A percentile compares a stretch with the other conserved stretches of the same genome.
Conservation (phyloP, 2,113 vertebrate genomes). For the Puma concolor region DNA sequence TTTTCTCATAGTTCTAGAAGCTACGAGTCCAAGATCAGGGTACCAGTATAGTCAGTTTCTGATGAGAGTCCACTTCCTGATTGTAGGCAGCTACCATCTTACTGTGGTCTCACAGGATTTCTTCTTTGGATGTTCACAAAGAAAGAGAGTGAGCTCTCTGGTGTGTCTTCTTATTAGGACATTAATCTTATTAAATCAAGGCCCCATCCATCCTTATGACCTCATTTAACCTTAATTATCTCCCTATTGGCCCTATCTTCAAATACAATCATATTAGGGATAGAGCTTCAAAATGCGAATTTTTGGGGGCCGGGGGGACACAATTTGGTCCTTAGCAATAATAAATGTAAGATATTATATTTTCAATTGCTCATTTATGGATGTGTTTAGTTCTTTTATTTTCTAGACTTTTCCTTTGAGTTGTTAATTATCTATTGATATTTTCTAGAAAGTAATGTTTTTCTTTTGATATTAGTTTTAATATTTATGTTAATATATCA, state of each 20-base stretch:
- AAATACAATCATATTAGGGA: neutral
- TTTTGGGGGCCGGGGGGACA: rapidly evolving
- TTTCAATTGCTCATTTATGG: neutral
- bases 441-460: neutral
- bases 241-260: neutral
- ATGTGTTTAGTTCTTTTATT: neutral
- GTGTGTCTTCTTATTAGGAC: too few relatives aligned
- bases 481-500: neutral
- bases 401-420: neutral
- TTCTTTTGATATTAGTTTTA: neutral
- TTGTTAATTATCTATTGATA: neutral
- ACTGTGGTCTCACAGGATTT: neutral
- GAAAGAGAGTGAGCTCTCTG: neutral
- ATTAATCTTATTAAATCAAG: neutral
- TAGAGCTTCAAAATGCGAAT: neutral
- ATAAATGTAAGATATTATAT: neutral
- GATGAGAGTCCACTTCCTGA: neutral
- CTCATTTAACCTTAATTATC: neutral
- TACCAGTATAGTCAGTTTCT: neutral
- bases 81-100: neutral
- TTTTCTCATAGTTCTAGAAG: neutral
- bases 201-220: neutral
- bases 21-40: neutral
- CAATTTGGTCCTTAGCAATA: neutral
- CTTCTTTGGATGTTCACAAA: neutral